Base-by-base conservation (phyloP, 2,113 vertebrate genomes). In the Phoxinus phoxinus region DNA sequence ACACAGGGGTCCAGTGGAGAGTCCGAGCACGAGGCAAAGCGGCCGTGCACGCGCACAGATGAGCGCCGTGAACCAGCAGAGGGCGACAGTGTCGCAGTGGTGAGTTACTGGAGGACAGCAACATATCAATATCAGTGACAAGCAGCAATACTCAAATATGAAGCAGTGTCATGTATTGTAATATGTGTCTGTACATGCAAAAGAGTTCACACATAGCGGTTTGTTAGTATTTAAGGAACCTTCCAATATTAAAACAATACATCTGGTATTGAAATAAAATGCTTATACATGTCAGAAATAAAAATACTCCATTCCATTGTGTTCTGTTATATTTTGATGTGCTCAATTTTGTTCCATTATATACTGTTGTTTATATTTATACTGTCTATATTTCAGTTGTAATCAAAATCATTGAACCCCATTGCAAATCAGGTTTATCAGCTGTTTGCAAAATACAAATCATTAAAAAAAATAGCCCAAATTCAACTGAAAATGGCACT, bases 41-140 rank as follows among this genome's bases (percentile, higher is more conserved):
- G 78, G 2, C 6, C 69, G 56, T 87, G 83, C n/a, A 32, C 2
- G 11, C 35, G 35, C 3, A 13, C 6, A 23, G 3, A 0, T 32
- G 63, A 15, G 4, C 19, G 46, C 69, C 0, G 1, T n/a, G 44
- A 59, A 3, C n/a, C 75, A 4, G 23, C 5, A 67, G 72, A 65
- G 56, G 86, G 72, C 84, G 61, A 12, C 69, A 72, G n/a, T 25
- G n/a, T 65, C 21, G 35, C 88, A 37, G 89, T 90, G 87, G 89
- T 90, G 27, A 80, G 88, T 73, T 4, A 48, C 46, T 9, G n/a
- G 10, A 58, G 58, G 17, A 6, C 17, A 21, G 53, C 53, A 56
- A 0, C 2, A 56, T 56, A 19, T 56, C 6, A 56, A 21, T 2
- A 21, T 2, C 53, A 23, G 2, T 7, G 6, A 56, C 53, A 8